phyloP scores from a whole-genome alignment of 2,113 vertebrate genomes.

The Colistium nudipinnis region DNA sequence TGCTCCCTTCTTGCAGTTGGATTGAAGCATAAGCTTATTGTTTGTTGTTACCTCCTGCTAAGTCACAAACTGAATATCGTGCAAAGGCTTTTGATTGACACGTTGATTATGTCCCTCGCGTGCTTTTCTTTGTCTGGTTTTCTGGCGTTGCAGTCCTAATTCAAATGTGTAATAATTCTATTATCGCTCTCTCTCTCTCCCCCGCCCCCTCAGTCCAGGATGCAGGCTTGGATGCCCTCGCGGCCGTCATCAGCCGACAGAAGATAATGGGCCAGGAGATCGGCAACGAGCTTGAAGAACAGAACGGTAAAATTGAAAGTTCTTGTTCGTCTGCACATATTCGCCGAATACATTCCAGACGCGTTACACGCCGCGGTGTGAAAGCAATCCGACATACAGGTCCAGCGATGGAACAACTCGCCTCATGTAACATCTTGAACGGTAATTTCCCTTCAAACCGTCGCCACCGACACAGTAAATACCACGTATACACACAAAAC shows the following conservation, averaged over 20 bases:
- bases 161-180: background rate
- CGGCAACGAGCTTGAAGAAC: slow-evolving; percentile 95
- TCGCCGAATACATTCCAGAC: slow-evolving; percentile 48
- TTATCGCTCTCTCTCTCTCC: no score
- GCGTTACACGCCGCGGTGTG: slow-evolving; percentile 34
- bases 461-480: slow-evolving; percentile 8
- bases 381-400: slow-evolving; percentile 58
- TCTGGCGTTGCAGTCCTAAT: background rate
- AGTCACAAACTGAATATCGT: background rate
- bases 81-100: background rate
- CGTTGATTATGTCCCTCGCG: background rate
- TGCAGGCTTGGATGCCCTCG: slow-evolving; percentile 92
- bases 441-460: slow-evolving; percentile 34
- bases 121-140: background rate
- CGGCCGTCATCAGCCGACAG: slow-evolving; percentile 91
- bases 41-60: slow-evolving; percentile 7
- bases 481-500: slow-evolving; percentile 18
- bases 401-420: slow-evolving; percentile 50
- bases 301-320: slow-evolving; percentile 87
- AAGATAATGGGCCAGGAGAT: slow-evolving; percentile 98
- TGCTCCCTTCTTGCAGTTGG: slow-evolving; percentile 41
- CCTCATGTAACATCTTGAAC: slow-evolving; percentile 51
- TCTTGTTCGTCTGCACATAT: slow-evolving; percentile 23
- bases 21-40: slow-evolving; percentile 8
- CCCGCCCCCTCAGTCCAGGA: slow-evolving; percentile 87